Evolutionary conservation across 1,140 invertebrate species (phyloP).

Genomic region (Eufriesea mexicana): DNA sequence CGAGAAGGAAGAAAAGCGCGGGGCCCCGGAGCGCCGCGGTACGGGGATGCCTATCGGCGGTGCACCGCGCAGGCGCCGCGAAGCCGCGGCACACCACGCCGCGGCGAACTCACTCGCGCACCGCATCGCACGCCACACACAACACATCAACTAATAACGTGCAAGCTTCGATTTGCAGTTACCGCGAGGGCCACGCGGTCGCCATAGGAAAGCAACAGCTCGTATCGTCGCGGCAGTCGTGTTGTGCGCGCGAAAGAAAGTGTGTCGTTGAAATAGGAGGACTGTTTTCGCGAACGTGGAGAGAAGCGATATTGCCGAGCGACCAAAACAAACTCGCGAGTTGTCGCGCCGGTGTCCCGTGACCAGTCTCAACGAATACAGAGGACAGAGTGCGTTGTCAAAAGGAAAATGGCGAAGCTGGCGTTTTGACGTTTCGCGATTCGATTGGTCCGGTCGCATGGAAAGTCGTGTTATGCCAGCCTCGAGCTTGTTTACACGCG

Average conservation of each 20-base stretch:
- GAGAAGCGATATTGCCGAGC: neutral
- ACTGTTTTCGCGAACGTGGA: slow-evolving; percentile 11
- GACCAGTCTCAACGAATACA: neutral
- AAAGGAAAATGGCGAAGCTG: too few species aligned
- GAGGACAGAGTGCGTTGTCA: slow-evolving; percentile 16
- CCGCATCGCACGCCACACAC: slow-evolving; percentile 81
- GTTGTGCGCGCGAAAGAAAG: slow-evolving; percentile 24
- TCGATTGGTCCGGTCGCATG: slow-evolving; percentile 9
- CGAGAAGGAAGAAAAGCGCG: neutral
- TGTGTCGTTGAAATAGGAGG: slow-evolving; percentile 12
- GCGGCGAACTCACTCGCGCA: slow-evolving; percentile 82
- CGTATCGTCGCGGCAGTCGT: slow-evolving; percentile 10
- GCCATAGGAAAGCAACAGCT: slow-evolving; percentile 43
- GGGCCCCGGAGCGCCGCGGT: slow-evolving; percentile 31
- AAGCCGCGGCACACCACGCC: slow-evolving; percentile 78
- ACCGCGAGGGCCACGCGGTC: slow-evolving; percentile 77
- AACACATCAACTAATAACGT: slow-evolving; percentile 66
- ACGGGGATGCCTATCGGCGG: slow-evolving; percentile 47
- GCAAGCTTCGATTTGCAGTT: slow-evolving; percentile 58
- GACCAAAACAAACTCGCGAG: slow-evolving; percentile 31
- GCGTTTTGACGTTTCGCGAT: neutral
- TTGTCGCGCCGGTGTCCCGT: slow-evolving; percentile 30
- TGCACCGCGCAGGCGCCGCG: slow-evolving; percentile 77
- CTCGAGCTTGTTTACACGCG: neutral
- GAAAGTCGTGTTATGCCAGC: slow-evolving; percentile 34